Percentiles rank a stretch among this genome's conserved stretches.
Conservation (phyloP, 2,888 invertebrate genomes). For the Trichogramma dendrolimi region DNA sequence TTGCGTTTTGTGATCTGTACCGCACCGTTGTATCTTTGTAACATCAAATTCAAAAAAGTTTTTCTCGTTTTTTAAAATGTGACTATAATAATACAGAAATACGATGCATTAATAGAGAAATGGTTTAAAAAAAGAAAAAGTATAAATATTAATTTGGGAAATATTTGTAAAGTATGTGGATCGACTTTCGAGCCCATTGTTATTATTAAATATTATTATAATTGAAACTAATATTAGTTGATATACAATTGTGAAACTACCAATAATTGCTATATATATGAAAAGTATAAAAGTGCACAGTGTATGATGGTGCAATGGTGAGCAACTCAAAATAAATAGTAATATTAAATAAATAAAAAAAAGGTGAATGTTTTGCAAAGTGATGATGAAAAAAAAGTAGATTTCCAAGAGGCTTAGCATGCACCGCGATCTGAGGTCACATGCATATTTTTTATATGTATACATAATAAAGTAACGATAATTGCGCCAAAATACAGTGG, state of each 20-base stretch:
- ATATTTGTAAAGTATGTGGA: slow-evolving; percentile 37
- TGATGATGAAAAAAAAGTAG: slow-evolving; percentile 28
- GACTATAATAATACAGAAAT: slow-evolving; percentile 22
- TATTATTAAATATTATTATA: slow-evolving; percentile 38
- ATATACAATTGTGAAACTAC: slow-evolving; percentile 33
- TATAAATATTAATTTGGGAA: slow-evolving; percentile 28
- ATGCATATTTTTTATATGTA: slow-evolving; percentile 40
- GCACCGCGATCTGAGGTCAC: slow-evolving; percentile 35
- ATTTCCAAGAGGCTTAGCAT: slow-evolving; percentile 37
- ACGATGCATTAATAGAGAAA: slow-evolving; percentile 3
- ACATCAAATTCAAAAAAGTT: slow-evolving; percentile 17
- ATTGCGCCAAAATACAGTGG: slow-evolving; percentile 22
- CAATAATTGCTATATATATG: slow-evolving; percentile 29
- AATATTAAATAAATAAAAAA: slow-evolving; percentile 20
- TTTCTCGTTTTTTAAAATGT: slow-evolving; percentile 26
- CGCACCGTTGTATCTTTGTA: slow-evolving; percentile 10
- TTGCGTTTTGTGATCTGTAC: slow-evolving; percentile 18
- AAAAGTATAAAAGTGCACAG: slow-evolving; percentile 29
- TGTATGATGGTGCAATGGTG: slow-evolving; percentile 28
- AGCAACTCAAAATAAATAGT: slow-evolving; percentile 22
- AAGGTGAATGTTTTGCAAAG: slow-evolving; percentile 13
- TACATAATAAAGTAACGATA: slow-evolving; percentile 5
- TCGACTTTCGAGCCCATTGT: slow-evolving; percentile 39
- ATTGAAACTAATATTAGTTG: slow-evolving; percentile 38
- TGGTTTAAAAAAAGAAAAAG: slow-evolving; percentile 23